Conservation (phyloP, 2,888 invertebrate species). For the Iselma pallidipennis region DNA sequence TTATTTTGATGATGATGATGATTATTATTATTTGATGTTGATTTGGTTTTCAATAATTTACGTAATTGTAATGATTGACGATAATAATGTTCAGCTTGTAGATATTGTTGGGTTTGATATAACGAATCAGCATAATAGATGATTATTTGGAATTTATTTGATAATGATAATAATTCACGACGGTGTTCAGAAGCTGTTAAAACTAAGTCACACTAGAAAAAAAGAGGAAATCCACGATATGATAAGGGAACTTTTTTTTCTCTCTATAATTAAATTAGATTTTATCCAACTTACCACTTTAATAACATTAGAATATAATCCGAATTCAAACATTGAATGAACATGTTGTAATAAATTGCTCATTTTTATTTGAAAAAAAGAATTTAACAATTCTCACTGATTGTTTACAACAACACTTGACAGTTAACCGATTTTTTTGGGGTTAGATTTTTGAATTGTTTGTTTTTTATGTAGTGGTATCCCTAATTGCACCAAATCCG, state of each 20-base stretch:
- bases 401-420: not conserved
- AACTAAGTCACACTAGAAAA: constrained; percentile 65
- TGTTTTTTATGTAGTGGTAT: not conserved
- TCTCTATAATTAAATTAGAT: constrained; percentile 7
- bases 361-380: constrained; percentile 52
- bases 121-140: constrained; percentile 73
- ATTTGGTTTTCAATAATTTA: constrained; percentile 63
- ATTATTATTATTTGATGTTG: constrained; percentile 36
- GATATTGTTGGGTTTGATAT: constrained; percentile 67
- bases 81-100: constrained; percentile 70
- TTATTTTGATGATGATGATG: no score
- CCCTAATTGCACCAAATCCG: not conserved
- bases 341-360: constrained; percentile 67
- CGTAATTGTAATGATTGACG: constrained; percentile 67
- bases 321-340: constrained; percentile 69
- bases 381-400: not conserved
- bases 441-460: constrained; percentile 13
- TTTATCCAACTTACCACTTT: constrained; percentile 63
- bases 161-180: constrained; percentile 62
- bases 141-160: constrained; percentile 69
- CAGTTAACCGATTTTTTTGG: not conserved
- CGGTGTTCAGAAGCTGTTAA: constrained; percentile 69
- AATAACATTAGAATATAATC: constrained; percentile 73
- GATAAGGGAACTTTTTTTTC: constrained; percentile 2
- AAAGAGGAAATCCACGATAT: not conserved